Evolutionary conservation across 2,797 vertebrate species (phyloP).

Genomic region (Sebastes iracundus): DNA sequence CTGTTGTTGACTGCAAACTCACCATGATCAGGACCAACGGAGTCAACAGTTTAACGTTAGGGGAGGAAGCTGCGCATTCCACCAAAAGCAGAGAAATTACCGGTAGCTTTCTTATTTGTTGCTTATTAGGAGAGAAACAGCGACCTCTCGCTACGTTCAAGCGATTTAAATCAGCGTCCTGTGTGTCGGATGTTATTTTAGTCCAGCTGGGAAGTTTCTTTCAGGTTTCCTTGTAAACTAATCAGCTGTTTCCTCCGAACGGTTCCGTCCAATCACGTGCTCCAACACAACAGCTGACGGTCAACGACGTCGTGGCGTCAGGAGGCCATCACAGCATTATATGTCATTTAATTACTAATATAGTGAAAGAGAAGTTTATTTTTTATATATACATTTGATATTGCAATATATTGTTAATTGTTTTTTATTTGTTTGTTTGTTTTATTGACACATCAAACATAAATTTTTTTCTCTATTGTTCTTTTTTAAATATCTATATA

Average conservation of each 20-base stretch:
- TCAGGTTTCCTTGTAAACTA: not conserved
- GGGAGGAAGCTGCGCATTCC: not conserved
- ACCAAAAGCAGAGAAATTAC: not conserved
- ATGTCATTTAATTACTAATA: not conserved
- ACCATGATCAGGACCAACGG: slow-evolving; percentile 24
- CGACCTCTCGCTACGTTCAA: not conserved
- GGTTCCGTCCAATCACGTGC: slow-evolving; percentile 4
- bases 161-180: not conserved
- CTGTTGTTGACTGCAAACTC: slow-evolving; percentile 11
- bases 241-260: slow-evolving; percentile 31
- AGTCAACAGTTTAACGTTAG: not conserved
- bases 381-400: too few relatives aligned
- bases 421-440: too few relatives aligned
- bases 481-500: too few relatives aligned
- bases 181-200: not conserved
- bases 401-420: too few relatives aligned
- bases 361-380: too few relatives aligned
- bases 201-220: not conserved
- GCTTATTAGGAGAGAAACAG: not conserved
- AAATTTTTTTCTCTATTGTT: too few relatives aligned
- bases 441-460: too few relatives aligned
- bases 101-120: not conserved
- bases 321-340: not conserved
- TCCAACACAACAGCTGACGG: not conserved
- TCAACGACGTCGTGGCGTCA: slow-evolving; percentile 18